Evolutionary conservation across 2,113 vertebrate genomes (phyloP).

Genomic region (Pollimyrus isidori): DNA sequence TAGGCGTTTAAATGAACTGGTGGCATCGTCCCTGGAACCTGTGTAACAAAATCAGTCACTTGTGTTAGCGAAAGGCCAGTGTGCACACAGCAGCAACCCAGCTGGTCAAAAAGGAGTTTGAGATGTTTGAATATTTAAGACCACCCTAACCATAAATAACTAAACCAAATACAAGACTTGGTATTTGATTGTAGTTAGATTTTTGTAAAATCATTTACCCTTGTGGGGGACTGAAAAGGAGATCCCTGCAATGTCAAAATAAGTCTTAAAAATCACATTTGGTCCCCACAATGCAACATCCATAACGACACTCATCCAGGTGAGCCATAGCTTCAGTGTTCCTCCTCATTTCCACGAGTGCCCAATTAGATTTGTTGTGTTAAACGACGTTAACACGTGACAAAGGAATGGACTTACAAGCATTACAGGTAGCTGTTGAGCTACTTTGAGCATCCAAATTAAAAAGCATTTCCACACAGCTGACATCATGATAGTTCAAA

Average conservation of each 20-base stretch:
- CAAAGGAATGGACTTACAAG: not conserved
- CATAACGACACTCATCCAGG: not conserved
- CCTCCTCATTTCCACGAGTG: not conserved
- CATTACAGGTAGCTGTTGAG: not conserved
- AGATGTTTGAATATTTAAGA: not conserved
- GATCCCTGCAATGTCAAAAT: no score
- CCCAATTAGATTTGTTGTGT: not conserved
- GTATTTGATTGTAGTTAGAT: not conserved
- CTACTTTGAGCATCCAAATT: not conserved
- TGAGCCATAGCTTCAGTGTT: not conserved
- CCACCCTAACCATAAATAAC: not conserved
- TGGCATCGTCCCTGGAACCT: conserved; percentile 37
- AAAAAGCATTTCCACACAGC: not conserved
- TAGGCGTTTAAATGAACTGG: not conserved
- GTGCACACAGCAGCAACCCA: not conserved
- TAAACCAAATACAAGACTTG: not conserved
- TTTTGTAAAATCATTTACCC: no score
- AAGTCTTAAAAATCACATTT: not conserved
- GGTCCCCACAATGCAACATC: not conserved
- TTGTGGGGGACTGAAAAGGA: no score
- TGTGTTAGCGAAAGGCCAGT: not conserved
- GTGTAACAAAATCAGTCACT: not conserved
- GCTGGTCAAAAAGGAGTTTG: not conserved
- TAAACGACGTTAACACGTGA: not conserved
- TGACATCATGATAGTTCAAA: not conserved